phyloP scores from a whole-genome alignment of 2,888 invertebrate species.

The Margaritifera margaritifera region DNA sequence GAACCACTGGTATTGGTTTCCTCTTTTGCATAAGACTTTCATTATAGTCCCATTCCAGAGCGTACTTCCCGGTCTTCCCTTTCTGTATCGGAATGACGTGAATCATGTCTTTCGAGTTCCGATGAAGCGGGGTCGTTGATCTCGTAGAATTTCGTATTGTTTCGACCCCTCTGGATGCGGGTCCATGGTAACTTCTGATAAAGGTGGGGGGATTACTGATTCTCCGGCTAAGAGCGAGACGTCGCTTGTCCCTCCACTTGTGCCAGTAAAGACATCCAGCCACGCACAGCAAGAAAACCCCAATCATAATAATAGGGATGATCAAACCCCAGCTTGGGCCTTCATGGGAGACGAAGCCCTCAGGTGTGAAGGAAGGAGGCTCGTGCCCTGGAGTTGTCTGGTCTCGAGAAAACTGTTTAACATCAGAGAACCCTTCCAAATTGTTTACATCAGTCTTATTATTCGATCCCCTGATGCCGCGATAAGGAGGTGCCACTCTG shows the following conservation, averaged over 20 bases:
- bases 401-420: too few species aligned
- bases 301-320: conserved; percentile 48
- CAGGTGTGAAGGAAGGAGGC: neutral
- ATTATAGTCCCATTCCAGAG: conserved; percentile 46
- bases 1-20: conserved; percentile 21
- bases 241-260: conserved; percentile 43
- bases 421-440: too few species aligned
- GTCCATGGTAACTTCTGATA: conserved; percentile 30
- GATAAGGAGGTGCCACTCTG: too few species aligned
- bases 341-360: neutral
- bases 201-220: conserved; percentile 27
- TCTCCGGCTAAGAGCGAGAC: conserved; percentile 15
- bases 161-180: conserved; percentile 27
- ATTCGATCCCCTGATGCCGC: too few species aligned
- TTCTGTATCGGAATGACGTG: conserved; percentile 41
- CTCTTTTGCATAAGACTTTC: conserved; percentile 30
- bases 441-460: too few species aligned
- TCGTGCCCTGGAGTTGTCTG: too few species aligned
- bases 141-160: conserved; percentile 45
- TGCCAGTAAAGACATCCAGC: conserved; percentile 53
- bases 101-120: conserved; percentile 27
- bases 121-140: conserved; percentile 48
- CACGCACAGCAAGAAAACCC: conserved; percentile 43
- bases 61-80: conserved; percentile 30
- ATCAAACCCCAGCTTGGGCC: conserved; percentile 50